These are phyloP conservation scores for Muschampia plurimacula DNA, from an alignment of 2,888 invertebrate species.

Conservation along the genomic window DNA sequence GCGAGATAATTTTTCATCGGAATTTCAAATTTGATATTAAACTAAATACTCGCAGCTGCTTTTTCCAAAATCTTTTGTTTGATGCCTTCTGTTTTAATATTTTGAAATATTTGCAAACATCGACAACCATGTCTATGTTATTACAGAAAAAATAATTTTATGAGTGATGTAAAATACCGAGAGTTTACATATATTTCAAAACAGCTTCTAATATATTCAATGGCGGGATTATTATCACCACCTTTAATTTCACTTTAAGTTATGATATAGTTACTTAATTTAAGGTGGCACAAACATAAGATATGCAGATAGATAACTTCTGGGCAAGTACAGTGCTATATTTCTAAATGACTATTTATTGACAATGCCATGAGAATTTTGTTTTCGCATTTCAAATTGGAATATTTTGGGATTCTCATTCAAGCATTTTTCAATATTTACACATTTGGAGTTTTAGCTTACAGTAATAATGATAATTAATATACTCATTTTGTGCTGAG, in stretches of 20 bases:
- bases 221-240: constrained; percentile 77
- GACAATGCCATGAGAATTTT: constrained; percentile 11
- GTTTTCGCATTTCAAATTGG: constrained; percentile 1
- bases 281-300: constrained; percentile 82
- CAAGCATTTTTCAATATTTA: background rate
- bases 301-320: constrained; percentile 71
- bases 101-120: constrained; percentile 50
- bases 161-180: constrained; percentile 10
- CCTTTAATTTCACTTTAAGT: constrained; percentile 48
- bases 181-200: constrained; percentile 46
- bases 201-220: constrained; percentile 37
- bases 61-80: constrained; percentile 77
- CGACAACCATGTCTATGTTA: constrained; percentile 10
- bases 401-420: background rate
- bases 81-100: constrained; percentile 64
- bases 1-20: constrained; percentile 60
- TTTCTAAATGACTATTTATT: constrained; percentile 24
- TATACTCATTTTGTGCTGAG: no score
- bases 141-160: constrained; percentile 15
- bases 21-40: constrained; percentile 44
- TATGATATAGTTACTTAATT: constrained; percentile 13
- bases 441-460: background rate
- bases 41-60: constrained; percentile 74
- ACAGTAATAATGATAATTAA: no score
- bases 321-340: constrained; percentile 76